Percentiles rank a stretch among this genome's conserved stretches.
Conservation (phyloP, 2,888 invertebrate species). For the Meandrusa payeni region DNA sequence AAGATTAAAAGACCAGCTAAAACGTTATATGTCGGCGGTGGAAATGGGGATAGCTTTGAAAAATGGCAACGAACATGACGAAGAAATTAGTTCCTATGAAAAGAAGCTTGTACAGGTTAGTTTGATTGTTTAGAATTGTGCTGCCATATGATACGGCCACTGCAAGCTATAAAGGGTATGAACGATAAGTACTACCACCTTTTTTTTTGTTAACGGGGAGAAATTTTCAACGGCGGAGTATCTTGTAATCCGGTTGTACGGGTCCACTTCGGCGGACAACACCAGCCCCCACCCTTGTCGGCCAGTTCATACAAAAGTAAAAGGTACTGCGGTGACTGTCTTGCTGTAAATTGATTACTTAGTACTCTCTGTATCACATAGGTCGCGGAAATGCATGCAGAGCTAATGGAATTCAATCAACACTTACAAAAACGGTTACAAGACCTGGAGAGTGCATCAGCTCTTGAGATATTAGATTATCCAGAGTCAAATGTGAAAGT, state of each 20-base stretch:
- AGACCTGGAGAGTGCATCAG: conserved; percentile 60
- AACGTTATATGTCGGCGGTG: conserved; percentile 93
- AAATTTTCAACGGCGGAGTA: no score
- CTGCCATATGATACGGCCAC: no score
- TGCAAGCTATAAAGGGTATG: no score
- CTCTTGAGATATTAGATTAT: conserved; percentile 57
- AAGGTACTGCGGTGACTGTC: no score
- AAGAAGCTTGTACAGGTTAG: conserved; percentile 91
- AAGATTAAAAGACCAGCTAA: conserved; percentile 89
- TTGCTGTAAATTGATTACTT: no score
- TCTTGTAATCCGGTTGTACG: no score
- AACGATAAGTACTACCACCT: no score
- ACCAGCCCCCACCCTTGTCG: no score
- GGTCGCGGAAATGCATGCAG: conserved; percentile 97
- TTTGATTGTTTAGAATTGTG: no score
- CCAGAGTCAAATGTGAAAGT: conserved; percentile 85
- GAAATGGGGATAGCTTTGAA: conserved; percentile 92
- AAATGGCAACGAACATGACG: conserved; percentile 74
- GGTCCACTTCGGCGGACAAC: no score
- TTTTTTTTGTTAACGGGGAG: no score
- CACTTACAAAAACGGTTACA: conserved; percentile 87
- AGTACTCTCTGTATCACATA: conserved; percentile 54
- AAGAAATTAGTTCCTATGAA: conserved; percentile 90
- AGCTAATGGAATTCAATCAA: conserved; percentile 95
- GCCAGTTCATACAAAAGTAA: no score